A percentile compares a stretch with the other conserved stretches of the same genome.
Conservation (phyloP, 2,888 invertebrate genomes). For the Drosophila borborema region DNA sequence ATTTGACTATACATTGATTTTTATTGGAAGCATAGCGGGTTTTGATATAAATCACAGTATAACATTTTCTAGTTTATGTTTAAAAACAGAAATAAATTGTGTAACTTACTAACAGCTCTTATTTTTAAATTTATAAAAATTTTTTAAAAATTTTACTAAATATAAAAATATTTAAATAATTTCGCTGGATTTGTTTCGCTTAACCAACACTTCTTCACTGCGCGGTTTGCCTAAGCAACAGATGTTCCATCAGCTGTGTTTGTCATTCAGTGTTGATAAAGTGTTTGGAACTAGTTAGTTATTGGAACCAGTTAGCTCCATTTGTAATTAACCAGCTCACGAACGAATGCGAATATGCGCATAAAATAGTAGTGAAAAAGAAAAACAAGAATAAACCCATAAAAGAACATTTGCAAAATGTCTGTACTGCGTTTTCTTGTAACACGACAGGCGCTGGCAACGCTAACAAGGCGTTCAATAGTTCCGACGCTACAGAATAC, state of each 20-base stretch:
- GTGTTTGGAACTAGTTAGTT: neutral
- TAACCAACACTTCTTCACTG: neutral
- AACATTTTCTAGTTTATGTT: neutral
- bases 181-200: neutral
- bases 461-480: slow-evolving; percentile 35
- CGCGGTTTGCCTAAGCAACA: slow-evolving; percentile 1
- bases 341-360: slow-evolving; percentile 26
- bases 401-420: slow-evolving; percentile 44
- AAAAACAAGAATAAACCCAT: slow-evolving; percentile 14
- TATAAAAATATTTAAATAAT: neutral
- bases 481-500: slow-evolving; percentile 29
- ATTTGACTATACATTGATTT: neutral
- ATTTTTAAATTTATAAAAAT: too few relatives aligned
- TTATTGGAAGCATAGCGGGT: neutral
- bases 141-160: too few relatives aligned
- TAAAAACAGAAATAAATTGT: neutral
- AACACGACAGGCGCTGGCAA: slow-evolving; percentile 67
- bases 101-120: too few relatives aligned
- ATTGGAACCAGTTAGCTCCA: slow-evolving; percentile 2
- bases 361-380: slow-evolving; percentile 27
- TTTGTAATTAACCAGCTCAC: slow-evolving; percentile 7
- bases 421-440: slow-evolving; percentile 66
- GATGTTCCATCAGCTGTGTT: slow-evolving; percentile 27
- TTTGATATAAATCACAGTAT: neutral
- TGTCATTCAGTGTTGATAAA: slow-evolving; percentile 8